Conservation (phyloP, 1,140 invertebrate species). For the Belonocnema kinseyi region DNA sequence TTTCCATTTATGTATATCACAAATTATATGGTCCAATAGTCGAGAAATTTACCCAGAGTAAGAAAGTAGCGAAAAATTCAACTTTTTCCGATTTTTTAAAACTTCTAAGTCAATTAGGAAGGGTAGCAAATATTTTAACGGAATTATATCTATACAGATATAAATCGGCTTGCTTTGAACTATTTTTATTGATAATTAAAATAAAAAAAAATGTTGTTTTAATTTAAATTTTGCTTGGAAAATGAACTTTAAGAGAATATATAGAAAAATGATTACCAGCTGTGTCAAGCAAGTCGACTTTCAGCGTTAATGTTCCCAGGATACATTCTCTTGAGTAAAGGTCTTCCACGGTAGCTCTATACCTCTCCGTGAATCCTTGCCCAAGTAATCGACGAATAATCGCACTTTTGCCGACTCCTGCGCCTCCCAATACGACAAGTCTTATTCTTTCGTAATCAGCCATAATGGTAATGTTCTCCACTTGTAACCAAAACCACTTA, state of each 20-base stretch:
- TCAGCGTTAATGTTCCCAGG: constrained; percentile 83
- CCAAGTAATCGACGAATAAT: constrained; percentile 92
- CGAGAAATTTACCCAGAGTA: no score
- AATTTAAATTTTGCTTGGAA: not conserved
- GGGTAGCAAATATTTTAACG: no score
- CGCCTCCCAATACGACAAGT: constrained; percentile 88
- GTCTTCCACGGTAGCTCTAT: constrained; percentile 93
- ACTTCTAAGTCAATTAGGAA: no score
- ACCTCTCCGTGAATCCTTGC: constrained; percentile 89
- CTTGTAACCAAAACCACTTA: not conserved
- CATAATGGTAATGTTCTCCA: constrained; percentile 65
- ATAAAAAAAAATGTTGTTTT: no score
- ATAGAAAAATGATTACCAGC: constrained; percentile 74
- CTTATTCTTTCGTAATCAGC: constrained; percentile 88
- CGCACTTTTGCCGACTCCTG: constrained; percentile 90
- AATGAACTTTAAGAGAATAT: constrained; percentile 12
- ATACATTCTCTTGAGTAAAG: constrained; percentile 91
- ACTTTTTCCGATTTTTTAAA: no score
- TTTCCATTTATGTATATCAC: no score
- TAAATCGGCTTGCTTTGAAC: no score
- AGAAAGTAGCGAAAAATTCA: no score
- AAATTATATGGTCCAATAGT: no score
- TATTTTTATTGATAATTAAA: no score
- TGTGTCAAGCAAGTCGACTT: constrained; percentile 93
- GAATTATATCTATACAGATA: no score